Conservation (phyloP, 2,113 vertebrate genomes). For the Pheucticus melanocephalus region DNA sequence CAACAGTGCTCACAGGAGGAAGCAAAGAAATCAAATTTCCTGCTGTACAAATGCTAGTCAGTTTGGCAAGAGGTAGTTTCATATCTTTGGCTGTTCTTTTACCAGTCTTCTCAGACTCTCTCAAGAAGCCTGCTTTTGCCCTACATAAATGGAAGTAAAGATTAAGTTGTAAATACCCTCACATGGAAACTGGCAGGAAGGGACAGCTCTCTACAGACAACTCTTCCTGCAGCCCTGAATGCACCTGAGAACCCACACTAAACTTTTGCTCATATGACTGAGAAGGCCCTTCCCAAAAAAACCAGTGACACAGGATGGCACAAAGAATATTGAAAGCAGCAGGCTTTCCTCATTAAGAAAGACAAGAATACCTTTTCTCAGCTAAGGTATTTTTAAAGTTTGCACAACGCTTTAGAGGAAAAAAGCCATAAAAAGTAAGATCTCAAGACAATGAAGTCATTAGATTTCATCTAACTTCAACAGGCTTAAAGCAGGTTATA, state of each 20-base stretch:
- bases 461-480: not conserved
- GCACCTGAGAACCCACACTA: not conserved
- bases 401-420: not conserved
- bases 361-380: not conserved
- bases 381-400: not conserved
- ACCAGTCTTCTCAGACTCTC: not conserved
- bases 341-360: not conserved
- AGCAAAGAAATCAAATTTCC: not conserved
- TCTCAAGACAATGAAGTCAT: not conserved
- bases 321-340: not conserved
- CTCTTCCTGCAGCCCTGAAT: not conserved
- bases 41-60: not conserved
- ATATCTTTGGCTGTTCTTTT: not conserved
- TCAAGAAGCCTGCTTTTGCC: not conserved
- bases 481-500: not conserved
- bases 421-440: not conserved
- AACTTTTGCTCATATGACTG: not conserved
- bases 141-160: not conserved
- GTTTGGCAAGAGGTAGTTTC: not conserved
- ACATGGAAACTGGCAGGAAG: not conserved
- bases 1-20: not conserved
- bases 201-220: not conserved
- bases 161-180: not conserved
- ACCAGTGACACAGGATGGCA: rapidly evolving
- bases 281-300: not conserved